Conservation (phyloP, 2,113 vertebrate genomes). For the Ochotona princeps region DNA sequence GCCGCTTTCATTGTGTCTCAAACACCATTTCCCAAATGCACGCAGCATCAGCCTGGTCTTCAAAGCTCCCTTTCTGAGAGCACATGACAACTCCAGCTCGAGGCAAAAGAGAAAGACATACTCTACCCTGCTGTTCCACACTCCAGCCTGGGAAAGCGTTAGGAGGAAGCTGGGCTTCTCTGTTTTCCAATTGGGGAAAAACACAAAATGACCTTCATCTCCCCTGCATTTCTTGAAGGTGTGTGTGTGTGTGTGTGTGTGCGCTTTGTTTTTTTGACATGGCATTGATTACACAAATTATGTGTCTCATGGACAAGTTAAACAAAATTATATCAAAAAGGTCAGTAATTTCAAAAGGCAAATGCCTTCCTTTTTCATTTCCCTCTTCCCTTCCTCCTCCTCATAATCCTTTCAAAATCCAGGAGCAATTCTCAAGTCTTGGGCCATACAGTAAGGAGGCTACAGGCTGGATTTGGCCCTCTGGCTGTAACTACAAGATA, state of each 20-base stretch:
- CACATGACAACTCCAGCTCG: slow-evolving; percentile 22
- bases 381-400: background rate
- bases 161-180: background rate
- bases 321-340: background rate
- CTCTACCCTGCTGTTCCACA: background rate
- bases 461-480: background rate
- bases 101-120: slow-evolving; percentile 18
- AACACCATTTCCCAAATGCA: slow-evolving; percentile 18
- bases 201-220: background rate
- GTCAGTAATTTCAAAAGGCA: background rate
- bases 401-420: background rate
- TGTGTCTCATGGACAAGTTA: background rate
- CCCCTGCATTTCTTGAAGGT: background rate
- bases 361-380: background rate
- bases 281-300: background rate
- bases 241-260: no score
- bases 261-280: background rate
- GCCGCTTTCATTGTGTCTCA: slow-evolving; percentile 58
- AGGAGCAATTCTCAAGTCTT: background rate
- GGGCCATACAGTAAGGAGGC: background rate
- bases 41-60: slow-evolving; percentile 22
- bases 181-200: background rate
- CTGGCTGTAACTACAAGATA: background rate
- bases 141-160: background rate
- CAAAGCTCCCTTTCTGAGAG: slow-evolving; percentile 48